Evolutionary conservation across 1,140 invertebrate genomes (phyloP).

Genomic region (Dendrolimus kikuchii): DNA sequence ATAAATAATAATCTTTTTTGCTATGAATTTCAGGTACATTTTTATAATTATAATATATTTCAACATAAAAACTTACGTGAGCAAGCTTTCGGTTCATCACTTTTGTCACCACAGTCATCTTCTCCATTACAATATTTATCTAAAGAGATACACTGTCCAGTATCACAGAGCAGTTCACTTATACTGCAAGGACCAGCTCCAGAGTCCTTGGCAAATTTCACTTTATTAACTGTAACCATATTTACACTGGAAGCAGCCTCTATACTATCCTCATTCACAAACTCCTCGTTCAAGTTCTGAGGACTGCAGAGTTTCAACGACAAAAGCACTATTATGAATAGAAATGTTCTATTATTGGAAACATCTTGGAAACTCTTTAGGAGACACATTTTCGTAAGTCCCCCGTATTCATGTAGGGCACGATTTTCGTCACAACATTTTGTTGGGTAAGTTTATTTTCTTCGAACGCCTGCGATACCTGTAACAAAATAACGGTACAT

Average conservation of each 20-base stretch:
- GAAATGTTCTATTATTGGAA: slow-evolving; percentile 49
- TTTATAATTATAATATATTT: slow-evolving; percentile 2
- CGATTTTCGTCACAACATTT: slow-evolving; percentile 46
- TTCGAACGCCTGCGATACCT: slow-evolving; percentile 21
- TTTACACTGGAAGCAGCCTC: slow-evolving; percentile 33
- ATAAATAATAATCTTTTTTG: too few relatives aligned
- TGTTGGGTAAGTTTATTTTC: slow-evolving; percentile 1
- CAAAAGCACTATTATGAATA: slow-evolving; percentile 56
- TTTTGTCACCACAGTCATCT: slow-evolving; percentile 84
- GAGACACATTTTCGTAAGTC: slow-evolving; percentile 44
- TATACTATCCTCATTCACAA: slow-evolving; percentile 48
- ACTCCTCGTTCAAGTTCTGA: slow-evolving; percentile 56
- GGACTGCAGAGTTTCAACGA: slow-evolving; percentile 59
- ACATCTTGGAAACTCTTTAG: slow-evolving; percentile 42
- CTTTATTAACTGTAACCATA: slow-evolving; percentile 40
- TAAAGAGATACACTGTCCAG: slow-evolving; percentile 80
- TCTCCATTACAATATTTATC: slow-evolving; percentile 86
- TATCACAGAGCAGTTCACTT: slow-evolving; percentile 83
- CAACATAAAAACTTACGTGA: slow-evolving; percentile 77
- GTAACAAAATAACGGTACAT: slow-evolving; percentile 6
- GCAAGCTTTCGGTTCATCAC: slow-evolving; percentile 84
- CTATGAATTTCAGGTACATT: not conserved
- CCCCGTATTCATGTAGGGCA: slow-evolving; percentile 11
- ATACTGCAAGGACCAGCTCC: slow-evolving; percentile 74
- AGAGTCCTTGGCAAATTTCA: slow-evolving; percentile 33